A percentile compares a stretch with the other conserved stretches of the same genome.
Conservation (phyloP, 1,140 invertebrate genomes). For the Pollicipes pollicipes region DNA sequence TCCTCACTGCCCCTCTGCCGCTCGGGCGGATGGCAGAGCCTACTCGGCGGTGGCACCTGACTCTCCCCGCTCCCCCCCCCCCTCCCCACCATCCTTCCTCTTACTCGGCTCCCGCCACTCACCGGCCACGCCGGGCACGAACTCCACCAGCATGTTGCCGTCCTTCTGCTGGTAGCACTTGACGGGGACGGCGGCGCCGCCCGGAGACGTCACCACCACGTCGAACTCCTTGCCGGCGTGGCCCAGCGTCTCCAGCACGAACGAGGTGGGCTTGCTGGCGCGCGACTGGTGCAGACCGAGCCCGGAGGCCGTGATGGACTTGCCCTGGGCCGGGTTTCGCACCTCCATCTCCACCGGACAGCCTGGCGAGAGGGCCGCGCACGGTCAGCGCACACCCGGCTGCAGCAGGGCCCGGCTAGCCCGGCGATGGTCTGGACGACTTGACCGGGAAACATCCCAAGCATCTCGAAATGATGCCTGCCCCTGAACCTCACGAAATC, state of each 20-base stretch:
- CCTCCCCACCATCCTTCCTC: no score
- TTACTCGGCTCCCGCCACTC: no score
- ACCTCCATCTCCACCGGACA: slow-evolving; percentile 35
- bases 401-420: neutral
- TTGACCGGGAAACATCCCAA: slow-evolving; percentile 17
- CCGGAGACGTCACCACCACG: slow-evolving; percentile 69
- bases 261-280: slow-evolving; percentile 57
- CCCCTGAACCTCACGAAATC: no score
- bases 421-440: slow-evolving; percentile 18
- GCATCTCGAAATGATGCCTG: slow-evolving; percentile 16
- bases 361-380: slow-evolving; percentile 26
- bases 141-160: slow-evolving; percentile 78
- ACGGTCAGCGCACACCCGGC: slow-evolving; percentile 21
- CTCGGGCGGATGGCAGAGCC: no score
- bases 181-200: slow-evolving; percentile 74
- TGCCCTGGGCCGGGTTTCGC: slow-evolving; percentile 39
- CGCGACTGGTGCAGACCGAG: slow-evolving; percentile 63
- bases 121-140: slow-evolving; percentile 47
- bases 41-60: no score
- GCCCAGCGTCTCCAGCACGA: slow-evolving; percentile 73
- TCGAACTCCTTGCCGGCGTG: slow-evolving; percentile 72
- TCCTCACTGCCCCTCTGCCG: no score
- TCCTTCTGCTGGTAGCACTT: slow-evolving; percentile 89
- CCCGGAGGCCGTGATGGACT: slow-evolving; percentile 57
- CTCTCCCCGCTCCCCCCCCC: no score